phyloP scores from a whole-genome alignment of 2,113 vertebrate species.

The Jacana jacana region DNA sequence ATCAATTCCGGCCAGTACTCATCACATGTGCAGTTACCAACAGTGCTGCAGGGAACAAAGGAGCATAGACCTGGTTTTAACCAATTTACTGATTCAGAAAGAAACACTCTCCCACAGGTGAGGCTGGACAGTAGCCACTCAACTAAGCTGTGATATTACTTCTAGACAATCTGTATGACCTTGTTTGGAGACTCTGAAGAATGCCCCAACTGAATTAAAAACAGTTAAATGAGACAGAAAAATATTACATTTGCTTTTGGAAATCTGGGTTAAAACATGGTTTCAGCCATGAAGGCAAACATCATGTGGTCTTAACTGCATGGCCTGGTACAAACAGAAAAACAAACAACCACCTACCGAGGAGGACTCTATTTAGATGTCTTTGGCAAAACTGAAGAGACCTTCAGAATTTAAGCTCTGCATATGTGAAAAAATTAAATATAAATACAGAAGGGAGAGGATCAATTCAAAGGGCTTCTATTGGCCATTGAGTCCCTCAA shows the following conservation, averaged over 20 bases:
- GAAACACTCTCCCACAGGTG: rapidly evolving
- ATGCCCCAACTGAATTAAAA: background rate
- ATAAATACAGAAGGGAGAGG: background rate
- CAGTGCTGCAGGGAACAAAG: background rate
- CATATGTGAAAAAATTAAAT: background rate
- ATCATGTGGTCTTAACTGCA: background rate
- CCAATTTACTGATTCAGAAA: background rate
- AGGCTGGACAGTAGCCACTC: background rate
- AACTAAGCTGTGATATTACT: background rate
- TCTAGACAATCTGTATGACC: background rate
- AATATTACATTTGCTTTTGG: background rate
- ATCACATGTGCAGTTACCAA: background rate
- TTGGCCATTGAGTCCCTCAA: background rate
- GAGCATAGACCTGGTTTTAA: background rate
- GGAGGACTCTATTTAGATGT: background rate
- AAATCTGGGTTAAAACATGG: background rate
- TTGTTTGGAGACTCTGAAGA: background rate
- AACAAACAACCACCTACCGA: background rate
- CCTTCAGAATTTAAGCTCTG: background rate
- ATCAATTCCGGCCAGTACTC: background rate
- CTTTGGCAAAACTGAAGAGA: background rate
- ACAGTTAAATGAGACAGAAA: background rate
- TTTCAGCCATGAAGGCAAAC: background rate
- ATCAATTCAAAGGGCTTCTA: background rate
- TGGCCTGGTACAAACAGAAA: background rate